Evolutionary conservation across 2,888 invertebrate species (phyloP), one percentile per base, ranked within the genome.

Genomic region (Globia sparganii): DNA sequence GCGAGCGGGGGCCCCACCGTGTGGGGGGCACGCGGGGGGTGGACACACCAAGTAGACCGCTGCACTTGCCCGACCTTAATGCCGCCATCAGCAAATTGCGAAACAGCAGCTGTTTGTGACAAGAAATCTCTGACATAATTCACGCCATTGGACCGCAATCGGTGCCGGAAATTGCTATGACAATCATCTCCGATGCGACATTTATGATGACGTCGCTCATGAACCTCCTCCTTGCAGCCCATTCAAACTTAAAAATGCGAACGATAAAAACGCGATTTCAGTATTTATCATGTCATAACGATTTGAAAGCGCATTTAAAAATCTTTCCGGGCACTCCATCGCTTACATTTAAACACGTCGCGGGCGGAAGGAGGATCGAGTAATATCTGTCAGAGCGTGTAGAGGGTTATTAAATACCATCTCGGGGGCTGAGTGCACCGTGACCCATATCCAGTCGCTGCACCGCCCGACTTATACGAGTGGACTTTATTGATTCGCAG

Each of bases 401-500:
- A 87, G 90, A 92, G 91, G 93, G 94, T 95, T 95, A 96, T 95
- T 95, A 96, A 95, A 95, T 94, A 95, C 90, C 93, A 92, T 93
- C 94, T 92, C 89, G 90, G 91, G 89, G 91, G 91, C 91, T 91
- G 94, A 95, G 93, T 96, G 96, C 96, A 96, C 94, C 93, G 94
- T 95, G 96, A 96, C 96, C 96, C 95, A 96, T 91, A 96, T 96
- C 94, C 93, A 91, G 88, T 83, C 89, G 92, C 92, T 96, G 96
- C 96, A 96, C 92, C 95, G 91, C 93, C 93, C 95, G 94, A 93
- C 95, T 94, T 95, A 93, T 95, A 95, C 95, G 93, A 96, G 95
- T 96, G 96, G 95, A 96, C 96, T 96, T 96, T 97, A 97, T 97
- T 96, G 97, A 97, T 97, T 97, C 97, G 94, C 92, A 95, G 97